phyloP scores from a whole-genome alignment of 2,113 vertebrate genomes.

The Cygnus buccinator region DNA sequence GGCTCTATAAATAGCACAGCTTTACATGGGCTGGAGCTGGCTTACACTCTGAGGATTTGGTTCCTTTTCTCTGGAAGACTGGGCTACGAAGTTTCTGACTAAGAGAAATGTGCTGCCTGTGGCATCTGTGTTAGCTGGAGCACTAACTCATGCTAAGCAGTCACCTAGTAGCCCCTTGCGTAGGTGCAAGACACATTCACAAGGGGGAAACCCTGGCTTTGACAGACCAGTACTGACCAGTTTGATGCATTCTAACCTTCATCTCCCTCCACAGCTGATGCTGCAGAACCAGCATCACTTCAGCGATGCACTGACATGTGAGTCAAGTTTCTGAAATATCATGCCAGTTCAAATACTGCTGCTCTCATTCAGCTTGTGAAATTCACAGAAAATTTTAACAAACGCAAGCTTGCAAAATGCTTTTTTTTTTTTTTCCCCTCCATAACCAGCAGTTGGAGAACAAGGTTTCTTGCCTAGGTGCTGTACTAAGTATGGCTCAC shows the following conservation, averaged over 20 bases:
- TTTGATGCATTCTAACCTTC: not conserved
- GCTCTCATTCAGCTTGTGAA: not conserved
- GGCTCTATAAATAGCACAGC: not conserved
- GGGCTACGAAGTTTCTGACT: not conserved
- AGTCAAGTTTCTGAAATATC: not conserved
- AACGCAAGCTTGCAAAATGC: not conserved
- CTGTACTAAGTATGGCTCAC: not conserved
- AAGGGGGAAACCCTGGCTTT: not conserved
- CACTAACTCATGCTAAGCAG: not conserved
- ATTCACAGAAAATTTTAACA: not conserved
- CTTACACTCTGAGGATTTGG: not conserved
- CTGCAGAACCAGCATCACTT: not conserved
- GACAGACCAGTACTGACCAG: not conserved
- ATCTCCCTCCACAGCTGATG: not conserved
- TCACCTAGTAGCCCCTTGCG: not conserved
- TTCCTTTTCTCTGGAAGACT: not conserved
- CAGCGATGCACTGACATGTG: not conserved
- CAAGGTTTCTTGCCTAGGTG: not conserved
- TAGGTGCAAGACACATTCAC: not conserved
- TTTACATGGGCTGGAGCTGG: not conserved
- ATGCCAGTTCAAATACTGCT: not conserved
- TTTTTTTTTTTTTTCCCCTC: too few species aligned
- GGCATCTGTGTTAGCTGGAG: not conserved
- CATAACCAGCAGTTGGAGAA: not conserved
- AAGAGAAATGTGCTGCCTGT: not conserved